Evolutionary conservation across 2,888 invertebrate genomes (phyloP).

Genomic region (Malthinus flaveolus): DNA sequence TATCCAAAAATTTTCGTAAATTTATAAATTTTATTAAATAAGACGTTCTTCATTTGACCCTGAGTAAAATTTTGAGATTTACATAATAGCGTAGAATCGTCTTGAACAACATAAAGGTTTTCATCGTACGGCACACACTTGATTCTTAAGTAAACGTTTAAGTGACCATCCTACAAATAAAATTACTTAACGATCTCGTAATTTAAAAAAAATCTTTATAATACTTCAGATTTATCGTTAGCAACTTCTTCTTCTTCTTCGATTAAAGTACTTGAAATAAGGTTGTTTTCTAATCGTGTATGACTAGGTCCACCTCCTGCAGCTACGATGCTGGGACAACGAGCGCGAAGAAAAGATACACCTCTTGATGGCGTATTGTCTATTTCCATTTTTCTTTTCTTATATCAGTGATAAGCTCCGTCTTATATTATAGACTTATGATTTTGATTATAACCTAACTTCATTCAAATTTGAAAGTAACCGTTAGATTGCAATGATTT

Average conservation of each 20-base stretch:
- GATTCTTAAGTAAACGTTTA: slow-evolving; percentile 1
- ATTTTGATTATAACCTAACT: too few relatives aligned
- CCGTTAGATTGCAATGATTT: too few relatives aligned
- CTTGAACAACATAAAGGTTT: background rate
- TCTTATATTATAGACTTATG: too few relatives aligned
- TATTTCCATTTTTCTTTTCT: background rate
- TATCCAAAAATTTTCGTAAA: background rate
- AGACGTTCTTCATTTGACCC: background rate
- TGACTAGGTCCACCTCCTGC: background rate
- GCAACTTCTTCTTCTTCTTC: background rate
- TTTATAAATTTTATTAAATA: background rate
- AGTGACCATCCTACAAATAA: background rate
- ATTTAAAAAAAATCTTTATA: too few relatives aligned
- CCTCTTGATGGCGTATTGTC: background rate
- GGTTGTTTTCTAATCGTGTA: background rate
- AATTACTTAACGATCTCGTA: too few relatives aligned
- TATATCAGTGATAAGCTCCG: background rate
- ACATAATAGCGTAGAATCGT: background rate
- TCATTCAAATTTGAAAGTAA: too few relatives aligned
- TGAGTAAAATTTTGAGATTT: background rate
- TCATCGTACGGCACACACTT: background rate
- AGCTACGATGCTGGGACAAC: background rate
- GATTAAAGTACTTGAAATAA: background rate
- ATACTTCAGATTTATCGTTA: background rate
- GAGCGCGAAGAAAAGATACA: background rate